Evolutionary conservation across 2,888 invertebrate species (phyloP).

Genomic region (Myopa tessellatipennis): DNA sequence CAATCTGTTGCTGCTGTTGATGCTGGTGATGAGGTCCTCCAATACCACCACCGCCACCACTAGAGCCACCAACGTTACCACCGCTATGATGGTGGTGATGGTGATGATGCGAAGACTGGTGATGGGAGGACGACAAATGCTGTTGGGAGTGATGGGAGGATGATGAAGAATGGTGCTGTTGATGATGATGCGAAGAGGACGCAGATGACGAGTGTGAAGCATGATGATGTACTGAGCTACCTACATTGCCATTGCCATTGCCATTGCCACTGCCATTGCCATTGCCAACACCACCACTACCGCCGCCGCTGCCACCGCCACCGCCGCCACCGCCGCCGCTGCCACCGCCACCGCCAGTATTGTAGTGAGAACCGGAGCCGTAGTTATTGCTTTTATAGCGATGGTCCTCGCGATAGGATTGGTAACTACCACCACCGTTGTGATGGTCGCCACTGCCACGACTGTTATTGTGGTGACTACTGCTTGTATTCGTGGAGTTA

Average conservation of each 20-base stretch:
- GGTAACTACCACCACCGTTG: slow-evolving; percentile 52
- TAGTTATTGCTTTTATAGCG: slow-evolving; percentile 64
- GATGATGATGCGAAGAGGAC: slow-evolving; percentile 50
- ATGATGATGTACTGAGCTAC: slow-evolving; percentile 52
- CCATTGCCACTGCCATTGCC: slow-evolving; percentile 34
- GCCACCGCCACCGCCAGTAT: slow-evolving; percentile 47
- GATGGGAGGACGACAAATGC: slow-evolving; percentile 52
- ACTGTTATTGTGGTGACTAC: slow-evolving; percentile 44
- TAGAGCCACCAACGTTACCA: slow-evolving; percentile 49
- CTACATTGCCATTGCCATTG: slow-evolving; percentile 37
- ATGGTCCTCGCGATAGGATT: slow-evolving; percentile 58
- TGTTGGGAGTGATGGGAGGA: slow-evolving; percentile 52
- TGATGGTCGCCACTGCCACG: slow-evolving; percentile 52
- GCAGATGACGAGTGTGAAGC: slow-evolving; percentile 54
- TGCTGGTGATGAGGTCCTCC: slow-evolving; percentile 59
- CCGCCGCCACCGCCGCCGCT: slow-evolving; percentile 38
- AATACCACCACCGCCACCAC: slow-evolving; percentile 42
- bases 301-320: slow-evolving; percentile 27
- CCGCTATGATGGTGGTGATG: slow-evolving; percentile 52
- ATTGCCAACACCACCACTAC: slow-evolving; percentile 36
- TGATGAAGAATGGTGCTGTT: slow-evolving; percentile 46
- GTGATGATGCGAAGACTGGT: slow-evolving; percentile 52
- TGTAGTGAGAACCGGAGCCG: slow-evolving; percentile 61
- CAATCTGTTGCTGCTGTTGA: slow-evolving; percentile 59
- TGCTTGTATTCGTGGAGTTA: slow-evolving; percentile 43